A percentile compares a stretch with the other conserved stretches of the same genome.
Conservation (phyloP, 2,888 invertebrate species). For the Scaeva pyrastri region DNA sequence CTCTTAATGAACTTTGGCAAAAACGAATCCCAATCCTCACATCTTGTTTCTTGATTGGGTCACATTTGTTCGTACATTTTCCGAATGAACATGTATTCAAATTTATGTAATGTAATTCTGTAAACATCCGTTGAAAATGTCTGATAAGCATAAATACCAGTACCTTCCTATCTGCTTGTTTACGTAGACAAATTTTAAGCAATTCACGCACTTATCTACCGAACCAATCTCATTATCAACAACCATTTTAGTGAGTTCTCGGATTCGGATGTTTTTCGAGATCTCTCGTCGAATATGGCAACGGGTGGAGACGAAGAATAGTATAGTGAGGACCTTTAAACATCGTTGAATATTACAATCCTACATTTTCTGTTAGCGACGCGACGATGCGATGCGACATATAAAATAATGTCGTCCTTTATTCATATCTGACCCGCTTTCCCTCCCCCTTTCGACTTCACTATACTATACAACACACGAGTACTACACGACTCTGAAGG, state of each 20-base stretch:
- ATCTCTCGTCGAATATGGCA: too few relatives aligned
- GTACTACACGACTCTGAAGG: neutral
- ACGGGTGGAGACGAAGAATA: too few relatives aligned
- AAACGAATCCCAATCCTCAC: too few relatives aligned
- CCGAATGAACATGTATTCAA: too few relatives aligned
- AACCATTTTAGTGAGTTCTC: constrained; percentile 43
- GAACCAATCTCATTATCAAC: constrained; percentile 42
- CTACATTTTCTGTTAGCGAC: constrained; percentile 42
- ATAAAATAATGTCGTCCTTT: constrained; percentile 54
- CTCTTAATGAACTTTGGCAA: too few relatives aligned
- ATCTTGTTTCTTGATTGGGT: too few relatives aligned
- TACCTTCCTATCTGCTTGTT: too few relatives aligned
- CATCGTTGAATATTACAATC: constrained; percentile 43
- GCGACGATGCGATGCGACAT: neutral
- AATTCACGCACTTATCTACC: constrained; percentile 7
- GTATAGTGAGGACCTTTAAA: constrained; percentile 11
- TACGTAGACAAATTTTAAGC: neutral
- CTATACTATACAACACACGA: neutral
- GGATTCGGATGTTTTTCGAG: constrained; percentile 27
- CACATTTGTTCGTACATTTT: too few relatives aligned
- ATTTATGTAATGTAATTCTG: too few relatives aligned
- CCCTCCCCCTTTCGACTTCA: neutral
- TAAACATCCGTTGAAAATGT: too few relatives aligned
- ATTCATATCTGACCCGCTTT: constrained; percentile 44
- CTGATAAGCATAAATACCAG: too few relatives aligned